Evolutionary conservation across 1,140 invertebrate genomes (phyloP), one percentile per base, ranked within the genome.

Genomic region (Lordiphosa stackelbergi): DNA sequence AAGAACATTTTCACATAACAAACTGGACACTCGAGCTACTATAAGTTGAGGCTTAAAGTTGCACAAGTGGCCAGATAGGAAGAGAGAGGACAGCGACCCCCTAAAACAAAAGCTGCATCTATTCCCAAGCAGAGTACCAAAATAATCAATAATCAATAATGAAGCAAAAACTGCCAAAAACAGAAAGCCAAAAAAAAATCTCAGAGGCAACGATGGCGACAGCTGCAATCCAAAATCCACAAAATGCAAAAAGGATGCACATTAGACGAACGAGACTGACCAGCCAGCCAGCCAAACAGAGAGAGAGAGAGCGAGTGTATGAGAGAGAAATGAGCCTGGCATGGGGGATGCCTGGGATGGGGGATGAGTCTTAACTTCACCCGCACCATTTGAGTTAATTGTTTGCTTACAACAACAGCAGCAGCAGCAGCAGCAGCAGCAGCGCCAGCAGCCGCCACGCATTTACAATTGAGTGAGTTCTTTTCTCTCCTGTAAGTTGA

Each of bases 101-200:
- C 28, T 35, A 38, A 49, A 11, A 51, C 16, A 35, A 34, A 35
- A 11, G 41, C 22, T 35, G 37, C 36, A 48, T 34, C 12, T 16
- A n/a, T 43, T 22, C 43, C 51, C 42, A 9, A 24, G 34, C 35
- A 45, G 19, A 10, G 42, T 10, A 7, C 40, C 62, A 53, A 72
- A 83, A 31, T 8, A 81, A 81, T 81, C 77, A 83, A 81, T 81
- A 81, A 81, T 81, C 77, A 54, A 81, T 81, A 83, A 45, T 83
- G 54, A 69, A 66, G 51, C 63, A 42, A 71, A 57, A 59, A 62
- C 60, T 47, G 59, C 53, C 71, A 69, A 73, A 75, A 28, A 28
- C 71, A 64, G 70, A 75, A 83, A 79, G 66, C 64, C 16, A 73
- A 75, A 83, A 79, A 69, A 41, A 16, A 43, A 42, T 53, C 59